Evolutionary conservation across 2,113 vertebrate species (phyloP), one percentile per base, ranked within the genome.

Genomic region (Fregata magnificens): DNA sequence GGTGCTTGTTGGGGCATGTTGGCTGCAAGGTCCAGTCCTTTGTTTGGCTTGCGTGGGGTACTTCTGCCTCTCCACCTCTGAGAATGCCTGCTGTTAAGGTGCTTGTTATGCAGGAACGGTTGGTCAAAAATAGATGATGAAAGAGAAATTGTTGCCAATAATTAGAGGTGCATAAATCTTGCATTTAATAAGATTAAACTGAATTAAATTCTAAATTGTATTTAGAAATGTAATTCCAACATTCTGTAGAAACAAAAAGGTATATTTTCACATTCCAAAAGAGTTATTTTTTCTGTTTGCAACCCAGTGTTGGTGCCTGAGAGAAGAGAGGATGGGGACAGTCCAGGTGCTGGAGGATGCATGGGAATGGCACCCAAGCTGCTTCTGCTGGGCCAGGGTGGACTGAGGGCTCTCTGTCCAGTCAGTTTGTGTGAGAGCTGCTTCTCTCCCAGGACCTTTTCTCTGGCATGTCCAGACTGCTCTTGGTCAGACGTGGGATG

Each of bases 31-130:
- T 7, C 17, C 21, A 1, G 36, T 8, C 72, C 21, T 6, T 6
- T 8, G 20, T 2, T 21, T 28, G 65, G 19, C 44, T 29, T 32
- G 2, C 0, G 1, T 11, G 52, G 61, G 40, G 31, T 7, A 0
- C 36, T 42, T 16, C 62, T 69, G 40, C 79, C 40, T 22, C 13
- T 4, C 20, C 17, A 5, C 59, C 49, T 29, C 25, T 1, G 20
- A 18, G 42, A 6, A 1, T 4, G 7, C 28, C 42, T 18, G 59
- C 24, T 31, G 47, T 7, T 15, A 1, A 2, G 6, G 15, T 20
- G 72, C 53, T n/a, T 4, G 4, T 17, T 36, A 9, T 32, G 44
- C 40, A 32, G 71, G 16, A 73, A 40, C 55, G 26, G n/a, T 16
- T 11, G 74, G 47, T 50, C 63, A 45, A 4, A 38, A 55, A 15